A percentile compares a stretch with the other conserved stretches of the same genome.
phyloP scores from a whole-genome alignment of 1,140 invertebrate species.

The Drosophila prosaltans region DNA sequence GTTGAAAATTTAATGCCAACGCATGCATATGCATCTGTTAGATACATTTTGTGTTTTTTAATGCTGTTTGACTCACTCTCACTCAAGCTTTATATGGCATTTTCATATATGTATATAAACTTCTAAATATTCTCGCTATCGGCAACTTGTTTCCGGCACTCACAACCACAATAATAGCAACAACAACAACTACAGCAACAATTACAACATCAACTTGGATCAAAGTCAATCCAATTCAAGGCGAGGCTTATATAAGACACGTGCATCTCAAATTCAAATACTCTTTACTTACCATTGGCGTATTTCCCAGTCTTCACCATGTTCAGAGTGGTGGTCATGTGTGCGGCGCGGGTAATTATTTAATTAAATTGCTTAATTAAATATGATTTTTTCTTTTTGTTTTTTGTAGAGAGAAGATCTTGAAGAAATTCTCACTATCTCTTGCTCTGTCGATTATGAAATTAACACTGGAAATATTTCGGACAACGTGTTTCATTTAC shows the following conservation, averaged over 20 bases:
- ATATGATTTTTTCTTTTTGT: not conserved
- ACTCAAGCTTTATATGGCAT: conserved; percentile 2
- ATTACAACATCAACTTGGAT: conserved; percentile 32
- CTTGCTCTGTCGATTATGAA: conserved; percentile 18
- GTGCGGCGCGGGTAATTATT: conserved; percentile 59
- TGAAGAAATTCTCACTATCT: conserved; percentile 22
- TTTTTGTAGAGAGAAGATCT: conserved; percentile 4
- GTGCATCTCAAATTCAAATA: conserved; percentile 19
- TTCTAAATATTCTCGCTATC: not conserved
- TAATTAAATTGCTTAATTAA: conserved; percentile 6
- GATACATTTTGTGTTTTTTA: not conserved
- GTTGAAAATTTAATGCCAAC: conserved; percentile 10
- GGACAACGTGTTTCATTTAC: conserved; percentile 59
- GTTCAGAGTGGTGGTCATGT: conserved; percentile 72
- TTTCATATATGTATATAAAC: not conserved
- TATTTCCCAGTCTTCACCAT: conserved; percentile 77
- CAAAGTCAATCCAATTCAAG: conserved; percentile 30
- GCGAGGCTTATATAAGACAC: conserved; percentile 58
- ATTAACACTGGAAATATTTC: conserved; percentile 54
- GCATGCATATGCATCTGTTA: conserved; percentile 15
- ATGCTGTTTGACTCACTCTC: not conserved
- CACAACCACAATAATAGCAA: not conserved
- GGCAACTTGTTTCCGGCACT: conserved; percentile 56
- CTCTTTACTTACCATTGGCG: conserved; percentile 64
- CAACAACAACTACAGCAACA: conserved; percentile 8